Evolutionary conservation across 2,113 vertebrate species (phyloP), one percentile per base, ranked within the genome.

Genomic region (Chionodraco myersi): DNA sequence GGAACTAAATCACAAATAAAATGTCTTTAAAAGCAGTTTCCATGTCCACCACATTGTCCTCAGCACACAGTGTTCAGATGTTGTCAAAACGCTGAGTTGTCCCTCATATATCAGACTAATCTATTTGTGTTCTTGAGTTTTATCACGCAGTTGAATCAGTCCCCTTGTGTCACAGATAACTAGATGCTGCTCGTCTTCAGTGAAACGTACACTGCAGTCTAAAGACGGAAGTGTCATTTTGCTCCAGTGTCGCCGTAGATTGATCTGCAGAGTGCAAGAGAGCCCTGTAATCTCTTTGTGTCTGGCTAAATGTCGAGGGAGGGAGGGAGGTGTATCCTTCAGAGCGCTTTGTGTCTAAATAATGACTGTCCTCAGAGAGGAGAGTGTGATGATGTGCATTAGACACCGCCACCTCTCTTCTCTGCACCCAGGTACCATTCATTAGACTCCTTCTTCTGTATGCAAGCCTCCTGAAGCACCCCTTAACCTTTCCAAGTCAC

Each of bases 271-370:
- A 63, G 60, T 79, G 77, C 36, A 80, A 82, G 69, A 71, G 63
- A 53, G 41, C 74, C 69, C 60, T 71, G 75, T 83, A 70, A 85
- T 85, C 80, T 88, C 78, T 84, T 67, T 36, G 79, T 78, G 72
- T 56, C 77, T 16, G 12, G 73, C 51, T 79, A 79, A 58, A 87
- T 86, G 84, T 86, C 59, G 26, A 75, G 69, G 57, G 80, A 82
- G 65, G 70, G 80, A 82, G 65, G 70, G 80, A 82, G 65, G 70
- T 83, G 80, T 85, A 72, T 54, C 89, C 80, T 70, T 82, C 85
- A 63, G 72, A 85, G 88, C 77, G 80, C 83, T 88, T 89, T 90
- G 82, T 89, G 81, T 80, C 90, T 91, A 74, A 90, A 92, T 93
- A 91, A 92, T 90, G 89, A 87, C 85, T 88, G 81, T 54, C 65